phyloP scores from a whole-genome alignment of 2,113 vertebrate genomes.

The Mormoops blainvillei region DNA sequence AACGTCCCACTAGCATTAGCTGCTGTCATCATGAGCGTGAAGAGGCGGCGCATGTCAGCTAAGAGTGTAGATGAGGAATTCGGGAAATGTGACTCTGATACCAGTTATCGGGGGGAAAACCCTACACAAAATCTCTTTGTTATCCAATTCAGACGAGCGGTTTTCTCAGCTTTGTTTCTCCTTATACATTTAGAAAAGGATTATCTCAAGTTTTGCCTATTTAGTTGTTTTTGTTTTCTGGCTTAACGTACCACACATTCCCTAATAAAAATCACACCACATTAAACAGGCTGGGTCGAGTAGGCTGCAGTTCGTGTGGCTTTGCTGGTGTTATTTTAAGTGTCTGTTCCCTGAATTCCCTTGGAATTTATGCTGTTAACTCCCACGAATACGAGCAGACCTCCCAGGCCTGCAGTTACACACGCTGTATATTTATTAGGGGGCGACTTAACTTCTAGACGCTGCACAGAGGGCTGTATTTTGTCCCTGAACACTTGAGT shows the following conservation, averaged over 20 bases:
- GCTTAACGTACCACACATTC: conserved; percentile 35
- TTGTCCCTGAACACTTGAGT: conserved; percentile 11
- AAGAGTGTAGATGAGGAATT: not conserved
- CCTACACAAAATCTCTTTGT: not conserved
- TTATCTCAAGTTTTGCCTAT: conserved; percentile 39
- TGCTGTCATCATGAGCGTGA: accelerated
- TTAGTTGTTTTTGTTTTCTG: not conserved
- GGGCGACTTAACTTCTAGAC: not conserved
- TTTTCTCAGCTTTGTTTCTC: conserved; percentile 38
- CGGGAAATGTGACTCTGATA: not conserved
- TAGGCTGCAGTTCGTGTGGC: not conserved
- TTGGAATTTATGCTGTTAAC: conserved; percentile 57
- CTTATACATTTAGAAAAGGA: conserved; percentile 43
- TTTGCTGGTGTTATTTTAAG: conserved; percentile 53
- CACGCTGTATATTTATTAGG: conserved; percentile 31
- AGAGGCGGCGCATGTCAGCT: not conserved
- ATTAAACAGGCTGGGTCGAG: conserved; percentile 57
- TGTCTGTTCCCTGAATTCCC: conserved; percentile 67
- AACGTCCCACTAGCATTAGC: not conserved
- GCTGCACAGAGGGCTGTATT: not conserved
- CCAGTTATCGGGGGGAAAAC: not conserved
- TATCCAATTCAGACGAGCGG: not conserved
- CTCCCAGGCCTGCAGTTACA: conserved; percentile 17
- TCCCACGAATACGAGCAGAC: conserved; percentile 25
- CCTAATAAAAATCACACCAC: conserved; percentile 62